Evolutionary conservation across 2,888 invertebrate genomes (phyloP).

Genomic region (Caenorhabditis imperialis): DNA sequence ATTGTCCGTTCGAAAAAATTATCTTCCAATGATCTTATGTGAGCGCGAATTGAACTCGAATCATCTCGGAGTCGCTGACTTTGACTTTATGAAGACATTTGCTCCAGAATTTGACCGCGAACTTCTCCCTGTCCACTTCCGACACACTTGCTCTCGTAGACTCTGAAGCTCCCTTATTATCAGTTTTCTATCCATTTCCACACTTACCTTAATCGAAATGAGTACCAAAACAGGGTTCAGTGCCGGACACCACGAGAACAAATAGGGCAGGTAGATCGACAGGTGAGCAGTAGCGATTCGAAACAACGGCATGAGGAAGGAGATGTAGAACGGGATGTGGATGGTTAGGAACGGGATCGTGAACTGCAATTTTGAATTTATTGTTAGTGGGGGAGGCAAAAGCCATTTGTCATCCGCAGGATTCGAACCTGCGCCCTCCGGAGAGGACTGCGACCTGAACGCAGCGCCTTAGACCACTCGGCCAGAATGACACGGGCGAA

Average conservation of each 20-base stretch:
- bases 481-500: no score
- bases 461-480: no score
- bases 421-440: no score
- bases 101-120: conserved; percentile 4
- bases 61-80: neutral
- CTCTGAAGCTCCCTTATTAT: conserved; percentile 24
- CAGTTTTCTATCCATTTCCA: neutral
- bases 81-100: conserved; percentile 19
- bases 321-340: conserved; percentile 53
- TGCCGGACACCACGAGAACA: conserved; percentile 53
- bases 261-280: conserved; percentile 44
- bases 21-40: no score
- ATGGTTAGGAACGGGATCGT: conserved; percentile 45
- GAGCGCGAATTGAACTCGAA: no score
- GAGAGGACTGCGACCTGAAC: no score
- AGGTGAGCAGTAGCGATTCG: conserved; percentile 21
- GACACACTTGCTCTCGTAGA: conserved; percentile 25
- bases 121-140: neutral
- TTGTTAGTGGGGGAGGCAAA: no score
- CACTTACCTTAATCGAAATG: conserved; percentile 39
- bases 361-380: conserved; percentile 34
- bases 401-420: no score
- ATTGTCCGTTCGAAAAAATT: no score
- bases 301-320: conserved; percentile 45
- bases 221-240: conserved; percentile 44